phyloP scores from a whole-genome alignment of 1,140 invertebrate species.

The Scaptomyza hsui region DNA sequence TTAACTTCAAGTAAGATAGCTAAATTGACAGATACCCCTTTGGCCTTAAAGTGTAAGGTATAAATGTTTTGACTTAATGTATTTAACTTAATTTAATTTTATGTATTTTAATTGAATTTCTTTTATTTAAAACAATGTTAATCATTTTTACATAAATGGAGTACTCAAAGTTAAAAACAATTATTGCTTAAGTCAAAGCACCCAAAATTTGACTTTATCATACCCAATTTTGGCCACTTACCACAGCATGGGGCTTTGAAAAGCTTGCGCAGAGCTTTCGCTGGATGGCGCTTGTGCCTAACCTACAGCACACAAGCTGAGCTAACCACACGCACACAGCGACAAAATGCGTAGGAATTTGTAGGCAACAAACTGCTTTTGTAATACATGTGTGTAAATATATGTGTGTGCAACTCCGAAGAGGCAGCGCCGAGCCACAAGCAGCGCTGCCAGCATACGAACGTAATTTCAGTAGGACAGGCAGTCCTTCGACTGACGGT shows the following conservation, averaged over 20 bases:
- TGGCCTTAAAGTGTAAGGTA: too few species aligned
- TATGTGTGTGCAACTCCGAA: constrained; percentile 48
- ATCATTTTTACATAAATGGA: too few species aligned
- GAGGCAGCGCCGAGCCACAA: constrained; percentile 35
- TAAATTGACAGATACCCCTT: too few species aligned
- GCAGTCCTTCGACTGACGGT: constrained; percentile 80
- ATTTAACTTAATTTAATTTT: too few species aligned
- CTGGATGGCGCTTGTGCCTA: constrained; percentile 62
- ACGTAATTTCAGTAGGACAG: constrained; percentile 74
- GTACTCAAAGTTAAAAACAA: too few species aligned
- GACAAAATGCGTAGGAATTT: constrained; percentile 73
- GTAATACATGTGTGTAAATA: constrained; percentile 19
- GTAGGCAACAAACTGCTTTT: constrained; percentile 56
- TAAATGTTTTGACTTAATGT: too few species aligned
- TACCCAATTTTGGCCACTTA: background rate
- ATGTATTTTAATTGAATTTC: too few species aligned
- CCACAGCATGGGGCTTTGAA: constrained; percentile 31
- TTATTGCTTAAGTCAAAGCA: too few species aligned
- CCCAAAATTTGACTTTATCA: background rate
- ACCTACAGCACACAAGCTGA: constrained; percentile 63
- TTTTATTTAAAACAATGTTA: too few species aligned
- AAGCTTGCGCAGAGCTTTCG: constrained; percentile 49
- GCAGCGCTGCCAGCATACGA: constrained; percentile 52
- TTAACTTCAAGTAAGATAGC: constrained; percentile 39
- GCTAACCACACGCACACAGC: constrained; percentile 17